These are phyloP conservation scores for Subacronicta megacephala DNA, from an alignment of 2,888 invertebrate genomes.

Conservation along the genomic window DNA sequence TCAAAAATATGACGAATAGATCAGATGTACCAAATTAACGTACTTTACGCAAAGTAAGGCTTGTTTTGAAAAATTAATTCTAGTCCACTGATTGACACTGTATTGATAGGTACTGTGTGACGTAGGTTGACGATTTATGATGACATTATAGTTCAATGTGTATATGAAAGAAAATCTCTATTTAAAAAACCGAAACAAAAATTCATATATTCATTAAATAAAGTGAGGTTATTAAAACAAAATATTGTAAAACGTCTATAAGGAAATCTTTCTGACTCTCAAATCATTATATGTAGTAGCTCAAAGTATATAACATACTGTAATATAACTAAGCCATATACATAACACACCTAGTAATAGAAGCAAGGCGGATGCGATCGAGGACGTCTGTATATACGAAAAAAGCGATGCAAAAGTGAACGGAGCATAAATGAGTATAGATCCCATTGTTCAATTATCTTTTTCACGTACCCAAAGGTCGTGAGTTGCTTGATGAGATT, in stretches of 20 bases:
- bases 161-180: too few species aligned
- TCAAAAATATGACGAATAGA: too few species aligned
- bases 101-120: too few species aligned
- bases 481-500: conserved; percentile 59
- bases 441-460: conserved; percentile 68
- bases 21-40: too few species aligned
- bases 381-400: conserved; percentile 66
- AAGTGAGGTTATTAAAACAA: too few species aligned
- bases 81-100: too few species aligned
- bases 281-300: background rate
- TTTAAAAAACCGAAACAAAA: too few species aligned
- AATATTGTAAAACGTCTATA: too few species aligned
- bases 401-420: conserved; percentile 73
- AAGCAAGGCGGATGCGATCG: conserved; percentile 68
- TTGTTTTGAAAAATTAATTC: too few species aligned
- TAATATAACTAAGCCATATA: conserved; percentile 15
- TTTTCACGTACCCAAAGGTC: conserved; percentile 63
- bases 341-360: conserved; percentile 44
- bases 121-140: too few species aligned
- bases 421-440: conserved; percentile 62
- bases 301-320: conserved; percentile 6
- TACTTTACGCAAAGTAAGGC: background rate
- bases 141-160: too few species aligned
- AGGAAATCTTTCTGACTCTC: background rate
- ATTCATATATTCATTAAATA: too few species aligned